phyloP scores from a whole-genome alignment of 2,888 invertebrate genomes.

The Agonopterix alstromeriana region DNA sequence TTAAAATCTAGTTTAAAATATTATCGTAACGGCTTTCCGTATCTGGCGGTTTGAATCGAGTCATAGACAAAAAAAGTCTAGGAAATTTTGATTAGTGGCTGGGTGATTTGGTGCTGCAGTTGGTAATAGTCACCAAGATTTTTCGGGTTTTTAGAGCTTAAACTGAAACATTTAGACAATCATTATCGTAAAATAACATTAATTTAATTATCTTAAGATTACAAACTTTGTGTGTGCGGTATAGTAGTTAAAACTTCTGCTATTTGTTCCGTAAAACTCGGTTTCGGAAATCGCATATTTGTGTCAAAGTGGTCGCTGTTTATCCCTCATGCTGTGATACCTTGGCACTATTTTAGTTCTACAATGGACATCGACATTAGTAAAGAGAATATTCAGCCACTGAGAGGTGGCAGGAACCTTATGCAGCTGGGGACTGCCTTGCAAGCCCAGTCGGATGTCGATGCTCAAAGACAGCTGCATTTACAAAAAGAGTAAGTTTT shows the following conservation, averaged over 20 bases:
- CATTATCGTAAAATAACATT: slow-evolving; percentile 8
- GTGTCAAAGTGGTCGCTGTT: slow-evolving; percentile 56
- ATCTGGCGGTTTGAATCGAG: slow-evolving; percentile 45
- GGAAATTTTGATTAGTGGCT: slow-evolving; percentile 54
- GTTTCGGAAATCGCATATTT: slow-evolving; percentile 45
- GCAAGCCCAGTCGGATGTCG: slow-evolving; percentile 83
- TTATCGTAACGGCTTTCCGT: too few relatives aligned
- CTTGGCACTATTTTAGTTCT: slow-evolving; percentile 46
- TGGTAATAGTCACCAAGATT: slow-evolving; percentile 56
- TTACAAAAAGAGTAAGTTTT: slow-evolving; percentile 81
- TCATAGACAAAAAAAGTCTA: slow-evolving; percentile 52
- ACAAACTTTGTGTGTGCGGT: slow-evolving; percentile 11
- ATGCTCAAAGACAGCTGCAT: slow-evolving; percentile 80
- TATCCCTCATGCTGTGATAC: slow-evolving; percentile 62
- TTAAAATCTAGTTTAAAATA: too few relatives aligned
- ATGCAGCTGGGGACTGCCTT: slow-evolving; percentile 87
- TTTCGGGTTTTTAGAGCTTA: slow-evolving; percentile 52
- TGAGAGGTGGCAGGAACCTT: slow-evolving; percentile 90
- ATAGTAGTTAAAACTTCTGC: slow-evolving; percentile 4
- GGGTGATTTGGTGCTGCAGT: slow-evolving; percentile 63
- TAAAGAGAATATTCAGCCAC: slow-evolving; percentile 97
- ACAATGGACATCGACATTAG: slow-evolving; percentile 86
- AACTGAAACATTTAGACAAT: slow-evolving; percentile 23
- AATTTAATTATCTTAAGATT: slow-evolving; percentile 10
- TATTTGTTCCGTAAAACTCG: slow-evolving; percentile 22